Evolutionary conservation across 2,888 invertebrate genomes (phyloP).

Genomic region (Rhamphomyia laevipes): DNA sequence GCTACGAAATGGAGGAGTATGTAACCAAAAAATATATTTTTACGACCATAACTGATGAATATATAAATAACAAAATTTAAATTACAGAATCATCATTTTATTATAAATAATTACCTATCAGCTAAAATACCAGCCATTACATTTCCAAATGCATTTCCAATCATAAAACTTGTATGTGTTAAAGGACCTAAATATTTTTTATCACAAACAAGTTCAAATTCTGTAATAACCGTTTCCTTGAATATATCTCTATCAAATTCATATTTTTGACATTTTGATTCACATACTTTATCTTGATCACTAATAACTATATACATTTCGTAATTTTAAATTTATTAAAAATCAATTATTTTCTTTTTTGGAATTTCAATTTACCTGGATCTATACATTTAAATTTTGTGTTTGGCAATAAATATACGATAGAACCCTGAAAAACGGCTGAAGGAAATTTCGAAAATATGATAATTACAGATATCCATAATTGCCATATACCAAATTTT

Average conservation of each 20-base stretch:
- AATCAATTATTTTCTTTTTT: too few relatives aligned
- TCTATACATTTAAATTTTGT: too few relatives aligned
- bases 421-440: constrained; percentile 64
- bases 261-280: constrained; percentile 42
- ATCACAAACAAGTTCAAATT: constrained; percentile 56
- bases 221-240: constrained; percentile 57
- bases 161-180: constrained; percentile 68
- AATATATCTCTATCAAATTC: constrained; percentile 52
- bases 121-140: constrained; percentile 61
- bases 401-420: constrained; percentile 62
- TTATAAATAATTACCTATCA: constrained; percentile 50
- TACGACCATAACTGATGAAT: too few relatives aligned
- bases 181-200: constrained; percentile 51
- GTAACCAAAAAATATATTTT: too few relatives aligned
- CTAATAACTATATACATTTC: too few relatives aligned
- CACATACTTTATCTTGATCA: constrained; percentile 28
- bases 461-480: constrained; percentile 51
- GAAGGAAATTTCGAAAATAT: constrained; percentile 60
- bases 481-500: constrained; percentile 58
- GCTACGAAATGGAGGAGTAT: too few relatives aligned
- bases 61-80: too few relatives aligned
- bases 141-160: constrained; percentile 64
- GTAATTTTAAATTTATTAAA: too few relatives aligned
- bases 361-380: constrained; percentile 28
- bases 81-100: too few relatives aligned